Evolutionary conservation across 2,797 vertebrate species (phyloP).

Genomic region (Platalea minor): DNA sequence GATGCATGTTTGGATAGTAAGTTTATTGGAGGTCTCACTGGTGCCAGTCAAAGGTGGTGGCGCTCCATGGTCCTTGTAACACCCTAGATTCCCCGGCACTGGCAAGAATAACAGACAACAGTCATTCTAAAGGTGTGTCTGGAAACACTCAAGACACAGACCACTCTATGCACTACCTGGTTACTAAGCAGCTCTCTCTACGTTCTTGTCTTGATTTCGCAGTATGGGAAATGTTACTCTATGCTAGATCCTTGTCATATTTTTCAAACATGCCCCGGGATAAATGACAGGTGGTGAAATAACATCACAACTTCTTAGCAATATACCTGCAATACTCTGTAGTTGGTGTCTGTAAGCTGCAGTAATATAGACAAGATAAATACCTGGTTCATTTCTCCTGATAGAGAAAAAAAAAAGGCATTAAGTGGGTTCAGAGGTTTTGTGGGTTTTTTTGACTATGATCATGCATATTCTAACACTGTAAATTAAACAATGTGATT

Average conservation of each 20-base stretch:
- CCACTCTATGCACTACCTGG: background rate
- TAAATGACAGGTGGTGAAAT: background rate
- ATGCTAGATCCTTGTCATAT: background rate
- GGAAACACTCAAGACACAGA: background rate
- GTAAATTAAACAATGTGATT: background rate
- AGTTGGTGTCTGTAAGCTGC: background rate
- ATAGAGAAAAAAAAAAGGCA: background rate
- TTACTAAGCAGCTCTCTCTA: background rate
- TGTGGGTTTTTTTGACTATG: background rate
- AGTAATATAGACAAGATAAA: background rate
- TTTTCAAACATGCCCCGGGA: background rate
- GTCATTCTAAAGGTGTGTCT: background rate
- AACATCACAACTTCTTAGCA: background rate
- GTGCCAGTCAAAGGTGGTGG: slow-evolving; percentile 89
- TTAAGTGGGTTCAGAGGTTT: background rate
- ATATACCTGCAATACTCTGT: background rate
- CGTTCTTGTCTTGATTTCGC: background rate
- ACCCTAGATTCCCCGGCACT: slow-evolving; percentile 97
- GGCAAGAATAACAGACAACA: slow-evolving; percentile 31
- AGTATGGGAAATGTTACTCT: background rate
- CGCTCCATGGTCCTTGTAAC: slow-evolving; percentile 93
- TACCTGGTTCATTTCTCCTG: background rate
- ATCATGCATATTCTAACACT: background rate
- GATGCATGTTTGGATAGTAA: slow-evolving; percentile 95
- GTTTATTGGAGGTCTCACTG: slow-evolving; percentile 92